These are phyloP conservation scores for Natrix natrix DNA, from an alignment of 2,797 vertebrate species.

Conservation along the genomic window DNA sequence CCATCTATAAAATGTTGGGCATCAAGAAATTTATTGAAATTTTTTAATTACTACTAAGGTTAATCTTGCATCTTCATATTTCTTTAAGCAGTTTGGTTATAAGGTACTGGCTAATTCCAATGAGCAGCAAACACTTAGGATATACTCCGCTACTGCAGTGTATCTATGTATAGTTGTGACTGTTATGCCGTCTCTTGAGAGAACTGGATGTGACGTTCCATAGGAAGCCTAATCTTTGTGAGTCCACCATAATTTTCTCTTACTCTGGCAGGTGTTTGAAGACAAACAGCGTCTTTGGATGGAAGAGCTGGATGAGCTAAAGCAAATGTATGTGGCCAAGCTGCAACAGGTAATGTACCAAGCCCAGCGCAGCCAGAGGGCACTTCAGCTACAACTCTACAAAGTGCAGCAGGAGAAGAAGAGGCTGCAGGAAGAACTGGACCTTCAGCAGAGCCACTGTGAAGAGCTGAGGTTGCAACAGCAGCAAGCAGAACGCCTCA, in stretches of 20 bases:
- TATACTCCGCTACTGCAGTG: neutral
- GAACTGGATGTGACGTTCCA: neutral
- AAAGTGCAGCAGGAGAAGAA: slow-evolving; percentile 92
- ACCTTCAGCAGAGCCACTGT: slow-evolving; percentile 72
- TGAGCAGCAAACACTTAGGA: neutral
- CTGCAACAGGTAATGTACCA: slow-evolving; percentile 93
- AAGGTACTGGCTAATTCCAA: neutral
- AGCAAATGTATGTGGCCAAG: slow-evolving; percentile 86
- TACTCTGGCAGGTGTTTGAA: slow-evolving; percentile 82
- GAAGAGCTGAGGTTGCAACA: slow-evolving; percentile 68
- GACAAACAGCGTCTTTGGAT: slow-evolving; percentile 95
- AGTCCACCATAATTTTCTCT: neutral
- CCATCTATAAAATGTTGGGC: neutral
- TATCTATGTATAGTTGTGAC: neutral
- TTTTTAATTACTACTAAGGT: neutral
- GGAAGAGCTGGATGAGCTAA: slow-evolving; percentile 91
- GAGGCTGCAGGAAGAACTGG: slow-evolving; percentile 87
- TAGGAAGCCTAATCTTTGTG: neutral
- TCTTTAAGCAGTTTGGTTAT: neutral
- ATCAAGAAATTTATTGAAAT: neutral
- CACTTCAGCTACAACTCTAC: slow-evolving; percentile 90
- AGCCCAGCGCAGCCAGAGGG: slow-evolving; percentile 88
- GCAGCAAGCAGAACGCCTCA: slow-evolving; percentile 64
- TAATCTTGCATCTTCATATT: neutral
- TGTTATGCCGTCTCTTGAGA: neutral